These are phyloP conservation scores for Platypus cylindrus DNA, from an alignment of 2,888 invertebrate species.

Conservation along the genomic window DNA sequence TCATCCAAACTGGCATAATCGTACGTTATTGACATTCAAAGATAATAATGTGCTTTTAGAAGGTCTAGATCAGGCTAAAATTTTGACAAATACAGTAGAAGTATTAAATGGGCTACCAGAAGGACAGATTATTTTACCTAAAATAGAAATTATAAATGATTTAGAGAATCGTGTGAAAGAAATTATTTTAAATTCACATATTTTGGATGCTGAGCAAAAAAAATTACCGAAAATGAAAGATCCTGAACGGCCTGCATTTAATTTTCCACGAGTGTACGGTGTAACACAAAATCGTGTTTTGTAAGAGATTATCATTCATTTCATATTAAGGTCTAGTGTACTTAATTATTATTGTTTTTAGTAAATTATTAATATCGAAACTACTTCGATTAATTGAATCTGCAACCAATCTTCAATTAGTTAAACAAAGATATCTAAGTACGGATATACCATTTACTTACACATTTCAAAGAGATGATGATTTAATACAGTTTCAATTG, in stretches of 20 bases:
- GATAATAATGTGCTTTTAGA: slow-evolving; percentile 53
- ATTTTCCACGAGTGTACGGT: slow-evolving; percentile 61
- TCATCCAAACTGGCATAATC: slow-evolving; percentile 54
- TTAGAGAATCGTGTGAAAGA: slow-evolving; percentile 49
- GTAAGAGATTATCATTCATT: slow-evolving; percentile 12
- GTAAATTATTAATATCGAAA: slow-evolving; percentile 51
- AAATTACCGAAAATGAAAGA: slow-evolving; percentile 64
- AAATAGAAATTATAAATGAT: slow-evolving; percentile 33
- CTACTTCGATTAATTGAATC: slow-evolving; percentile 57
- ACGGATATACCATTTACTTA: slow-evolving; percentile 46
- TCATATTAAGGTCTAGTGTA: neutral
- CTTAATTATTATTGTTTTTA: slow-evolving; percentile 32
- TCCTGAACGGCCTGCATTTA: slow-evolving; percentile 54
- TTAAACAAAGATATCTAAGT: slow-evolving; percentile 43
- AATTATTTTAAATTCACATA: slow-evolving; percentile 49
- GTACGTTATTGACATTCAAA: slow-evolving; percentile 45
- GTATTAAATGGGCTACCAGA: slow-evolving; percentile 49
- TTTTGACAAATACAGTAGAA: slow-evolving; percentile 66
- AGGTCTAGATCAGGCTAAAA: slow-evolving; percentile 65
- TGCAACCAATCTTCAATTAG: slow-evolving; percentile 41
- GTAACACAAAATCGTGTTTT: slow-evolving; percentile 51
- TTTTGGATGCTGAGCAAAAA: slow-evolving; percentile 68
- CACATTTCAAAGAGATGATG: slow-evolving; percentile 46
- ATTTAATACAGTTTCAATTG: slow-evolving; percentile 51
- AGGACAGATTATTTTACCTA: slow-evolving; percentile 39